These are phyloP conservation scores for Carassius carassius DNA, from an alignment of 2,113 vertebrate genomes.

Conservation along the genomic window DNA sequence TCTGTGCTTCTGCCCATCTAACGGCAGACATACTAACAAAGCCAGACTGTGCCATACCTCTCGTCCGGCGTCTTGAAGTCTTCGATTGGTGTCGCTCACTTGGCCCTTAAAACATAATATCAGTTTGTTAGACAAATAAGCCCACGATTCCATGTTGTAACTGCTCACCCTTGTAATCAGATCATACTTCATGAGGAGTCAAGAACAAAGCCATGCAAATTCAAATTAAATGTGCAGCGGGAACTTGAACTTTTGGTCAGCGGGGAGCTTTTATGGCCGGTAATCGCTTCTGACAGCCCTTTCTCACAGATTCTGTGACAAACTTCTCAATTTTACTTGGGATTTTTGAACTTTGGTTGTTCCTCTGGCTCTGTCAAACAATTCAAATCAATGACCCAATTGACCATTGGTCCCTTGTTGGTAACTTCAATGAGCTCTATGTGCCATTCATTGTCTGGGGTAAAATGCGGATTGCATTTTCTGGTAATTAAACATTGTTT, in stretches of 20 bases:
- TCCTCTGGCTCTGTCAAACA: conserved; percentile 92
- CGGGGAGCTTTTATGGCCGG: conserved; percentile 84
- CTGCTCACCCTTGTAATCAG: conserved; percentile 97
- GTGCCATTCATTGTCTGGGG: conserved; percentile 82
- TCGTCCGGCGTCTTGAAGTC: conserved; percentile 95
- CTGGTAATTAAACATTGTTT: conserved; percentile 88
- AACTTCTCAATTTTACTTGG: conserved; percentile 94
- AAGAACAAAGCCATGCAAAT: conserved; percentile 91
- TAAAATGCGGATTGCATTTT: conserved; percentile 81
- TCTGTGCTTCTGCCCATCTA: conserved; percentile 3
- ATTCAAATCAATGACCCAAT: conserved; percentile 97
- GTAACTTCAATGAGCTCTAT: conserved; percentile 92
- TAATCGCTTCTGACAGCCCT: conserved; percentile 97
- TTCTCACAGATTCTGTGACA: conserved; percentile 99
- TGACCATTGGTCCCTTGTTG: conserved; percentile 94
- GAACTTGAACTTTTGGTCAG: conserved; percentile 89
- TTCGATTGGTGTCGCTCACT: conserved; percentile 96
- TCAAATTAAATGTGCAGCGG: conserved; percentile 94
- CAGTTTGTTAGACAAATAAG: conserved; percentile 86
- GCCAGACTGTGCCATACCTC: conserved; percentile 78
- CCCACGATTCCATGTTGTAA: conserved; percentile 80
- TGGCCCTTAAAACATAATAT: conserved; percentile 93
- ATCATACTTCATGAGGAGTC: conserved; percentile 94
- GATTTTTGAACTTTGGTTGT: conserved; percentile 97
- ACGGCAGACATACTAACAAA: conserved; percentile 44